phyloP scores from a whole-genome alignment of 35 echinoderm and acorn worm genomes.

The Eucidaris tribuloides region DNA sequence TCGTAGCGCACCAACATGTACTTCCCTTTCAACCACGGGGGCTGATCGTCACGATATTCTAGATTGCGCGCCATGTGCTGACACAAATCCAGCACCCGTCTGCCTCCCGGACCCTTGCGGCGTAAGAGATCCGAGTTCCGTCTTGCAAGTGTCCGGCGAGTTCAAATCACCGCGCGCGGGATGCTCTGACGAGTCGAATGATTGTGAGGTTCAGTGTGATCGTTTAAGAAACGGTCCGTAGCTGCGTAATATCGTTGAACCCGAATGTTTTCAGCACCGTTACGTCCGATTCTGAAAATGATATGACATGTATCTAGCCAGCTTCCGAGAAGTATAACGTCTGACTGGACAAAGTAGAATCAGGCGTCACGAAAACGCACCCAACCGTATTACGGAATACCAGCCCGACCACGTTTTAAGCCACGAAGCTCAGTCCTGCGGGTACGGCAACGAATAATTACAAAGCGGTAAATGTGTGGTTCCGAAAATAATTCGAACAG shows the following conservation, averaged over 20 bases:
- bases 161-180: slow-evolving; percentile 74
- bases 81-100: slow-evolving; percentile 67
- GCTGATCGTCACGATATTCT: slow-evolving; percentile 13
- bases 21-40: slow-evolving; percentile 47
- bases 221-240: slow-evolving; percentile 33
- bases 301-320: not conserved
- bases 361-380: not conserved
- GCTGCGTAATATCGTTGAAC: slow-evolving; percentile 40
- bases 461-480: not conserved
- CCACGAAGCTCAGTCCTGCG: too few species aligned
- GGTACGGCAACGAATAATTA: not conserved
- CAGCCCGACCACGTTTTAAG: not conserved
- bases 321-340: not conserved
- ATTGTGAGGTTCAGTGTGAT: slow-evolving; percentile 59
- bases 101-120: slow-evolving; percentile 6
- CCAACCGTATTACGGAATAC: not conserved
- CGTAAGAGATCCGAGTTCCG: slow-evolving; percentile 64
- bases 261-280: slow-evolving; percentile 73
- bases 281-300: slow-evolving; percentile 4
- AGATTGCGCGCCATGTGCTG: slow-evolving; percentile 54
- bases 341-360: slow-evolving; percentile 11
- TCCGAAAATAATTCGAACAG: too few species aligned
- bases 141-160: slow-evolving; percentile 18
- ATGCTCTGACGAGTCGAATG: slow-evolving; percentile 73
- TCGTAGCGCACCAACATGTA: slow-evolving; percentile 77